These are phyloP conservation scores for Rhyacophila brunnea DNA, from an alignment of 1,140 invertebrate genomes.

Conservation along the genomic window DNA sequence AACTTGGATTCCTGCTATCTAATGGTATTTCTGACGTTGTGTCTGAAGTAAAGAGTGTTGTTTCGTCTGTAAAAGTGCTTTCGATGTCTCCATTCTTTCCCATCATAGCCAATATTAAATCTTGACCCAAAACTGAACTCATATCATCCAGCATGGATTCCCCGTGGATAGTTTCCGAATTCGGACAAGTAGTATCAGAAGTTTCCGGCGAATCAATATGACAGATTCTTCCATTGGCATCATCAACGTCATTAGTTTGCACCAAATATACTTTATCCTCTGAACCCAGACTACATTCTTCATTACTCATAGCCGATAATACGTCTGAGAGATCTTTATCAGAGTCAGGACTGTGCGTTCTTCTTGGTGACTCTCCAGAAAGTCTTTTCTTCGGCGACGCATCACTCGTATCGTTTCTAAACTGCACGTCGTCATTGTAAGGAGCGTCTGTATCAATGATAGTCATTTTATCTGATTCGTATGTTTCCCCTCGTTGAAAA, in stretches of 20 bases:
- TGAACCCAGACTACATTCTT: conserved; percentile 65
- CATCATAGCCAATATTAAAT: conserved; percentile 63
- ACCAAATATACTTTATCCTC: conserved; percentile 57
- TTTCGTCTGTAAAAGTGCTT: conserved; percentile 63
- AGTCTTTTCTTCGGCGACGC: conserved; percentile 9
- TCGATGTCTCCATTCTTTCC: conserved; percentile 63
- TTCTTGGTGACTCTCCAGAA: conserved; percentile 23
- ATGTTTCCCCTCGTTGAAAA: conserved; percentile 46
- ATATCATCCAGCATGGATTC: conserved; percentile 76
- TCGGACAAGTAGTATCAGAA: conserved; percentile 66
- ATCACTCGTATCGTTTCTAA: conserved; percentile 15
- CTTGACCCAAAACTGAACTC: conserved; percentile 69
- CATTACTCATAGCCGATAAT: conserved; percentile 65
- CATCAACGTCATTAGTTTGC: conserved; percentile 47
- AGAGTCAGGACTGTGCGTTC: conserved; percentile 28
- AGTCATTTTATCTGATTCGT: conserved; percentile 59
- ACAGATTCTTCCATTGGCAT: conserved; percentile 61
- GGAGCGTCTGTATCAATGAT: conserved; percentile 61
- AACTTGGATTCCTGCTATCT: conserved; percentile 52
- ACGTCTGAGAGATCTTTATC: conserved; percentile 55
- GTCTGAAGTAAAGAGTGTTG: conserved; percentile 62
- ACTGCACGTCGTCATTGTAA: conserved; percentile 48
- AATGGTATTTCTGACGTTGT: conserved; percentile 52
- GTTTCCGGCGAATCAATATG: conserved; percentile 81
- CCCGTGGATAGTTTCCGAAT: conserved; percentile 67